Evolutionary conservation across 2,797 vertebrate species (phyloP).

Genomic region (Sparus aurata): DNA sequence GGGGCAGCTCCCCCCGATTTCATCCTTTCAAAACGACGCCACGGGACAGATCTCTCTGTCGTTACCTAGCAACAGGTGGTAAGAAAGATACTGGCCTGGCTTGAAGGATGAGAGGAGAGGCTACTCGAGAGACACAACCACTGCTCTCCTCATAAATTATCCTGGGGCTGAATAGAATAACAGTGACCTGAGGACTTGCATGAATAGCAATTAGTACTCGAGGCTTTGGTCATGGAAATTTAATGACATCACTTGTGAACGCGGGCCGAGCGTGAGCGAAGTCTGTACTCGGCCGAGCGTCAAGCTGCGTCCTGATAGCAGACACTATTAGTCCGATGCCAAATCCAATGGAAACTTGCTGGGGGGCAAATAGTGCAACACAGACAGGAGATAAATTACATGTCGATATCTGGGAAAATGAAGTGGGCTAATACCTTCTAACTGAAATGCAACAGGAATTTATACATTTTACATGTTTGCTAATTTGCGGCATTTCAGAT

Average conservation of each 20-base stretch:
- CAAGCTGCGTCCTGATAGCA: slow-evolving; percentile 36
- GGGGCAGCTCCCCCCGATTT: slow-evolving; percentile 53
- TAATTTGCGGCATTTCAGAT: too few relatives aligned
- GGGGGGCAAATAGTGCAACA: slow-evolving; percentile 14
- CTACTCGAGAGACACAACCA: slow-evolving; percentile 56
- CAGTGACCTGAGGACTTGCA: slow-evolving; percentile 52
- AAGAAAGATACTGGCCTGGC: slow-evolving; percentile 57
- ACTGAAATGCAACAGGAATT: not conserved
- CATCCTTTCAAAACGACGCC: slow-evolving; percentile 44
- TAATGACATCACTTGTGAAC: slow-evolving; percentile 66
- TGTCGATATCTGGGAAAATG: not conserved
- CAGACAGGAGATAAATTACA: not conserved
- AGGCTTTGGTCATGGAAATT: slow-evolving; percentile 69
- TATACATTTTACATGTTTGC: too few relatives aligned
- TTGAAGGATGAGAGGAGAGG: slow-evolving; percentile 60
- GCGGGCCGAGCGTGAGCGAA: slow-evolving; percentile 25
- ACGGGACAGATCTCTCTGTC: slow-evolving; percentile 47
- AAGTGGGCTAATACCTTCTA: not conserved
- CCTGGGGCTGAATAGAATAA: slow-evolving; percentile 51
- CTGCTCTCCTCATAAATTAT: slow-evolving; percentile 69
- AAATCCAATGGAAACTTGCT: slow-evolving; percentile 47
- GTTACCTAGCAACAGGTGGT: slow-evolving; percentile 83
- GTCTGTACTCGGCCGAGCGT: slow-evolving; percentile 41
- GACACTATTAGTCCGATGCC: slow-evolving; percentile 8
- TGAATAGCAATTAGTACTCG: slow-evolving; percentile 75